Conservation (phyloP, 2,113 vertebrate genomes). For the Excalfactoria chinensis region DNA sequence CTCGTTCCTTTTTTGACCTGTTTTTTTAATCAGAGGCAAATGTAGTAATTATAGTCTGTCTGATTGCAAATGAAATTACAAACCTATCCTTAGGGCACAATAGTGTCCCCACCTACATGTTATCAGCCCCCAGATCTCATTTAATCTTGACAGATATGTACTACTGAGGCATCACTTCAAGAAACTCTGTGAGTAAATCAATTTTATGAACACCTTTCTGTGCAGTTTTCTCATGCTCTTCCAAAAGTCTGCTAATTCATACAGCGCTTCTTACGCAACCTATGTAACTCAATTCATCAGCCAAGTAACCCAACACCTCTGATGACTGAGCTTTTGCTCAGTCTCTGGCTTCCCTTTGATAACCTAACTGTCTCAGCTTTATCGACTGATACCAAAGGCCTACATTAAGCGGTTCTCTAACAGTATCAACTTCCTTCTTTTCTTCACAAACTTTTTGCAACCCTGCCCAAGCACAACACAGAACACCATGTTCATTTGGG, state of each 20-base stretch:
- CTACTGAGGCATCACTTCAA: neutral
- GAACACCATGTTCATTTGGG: neutral
- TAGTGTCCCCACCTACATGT: neutral
- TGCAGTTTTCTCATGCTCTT: neutral
- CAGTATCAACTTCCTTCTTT: neutral
- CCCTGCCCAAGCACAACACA: neutral
- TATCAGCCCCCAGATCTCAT: constrained; percentile 34
- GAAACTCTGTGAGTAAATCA: constrained; percentile 29
- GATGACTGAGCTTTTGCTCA: neutral
- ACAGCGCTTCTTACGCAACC: neutral
- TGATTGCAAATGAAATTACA: constrained; percentile 57
- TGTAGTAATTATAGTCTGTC: constrained; percentile 33
- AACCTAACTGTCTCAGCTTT: constrained; percentile 58
- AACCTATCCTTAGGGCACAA: constrained; percentile 41
- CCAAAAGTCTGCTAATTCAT: neutral
- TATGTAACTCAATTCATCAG: neutral
- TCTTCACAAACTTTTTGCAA: neutral
- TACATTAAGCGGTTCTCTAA: constrained; percentile 12
- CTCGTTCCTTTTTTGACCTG: constrained; percentile 39
- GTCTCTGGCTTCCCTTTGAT: constrained; percentile 44
- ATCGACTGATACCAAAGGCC: constrained; percentile 54
- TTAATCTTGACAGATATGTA: constrained; percentile 24
- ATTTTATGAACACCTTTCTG: neutral
- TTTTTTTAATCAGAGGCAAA: constrained; percentile 55
- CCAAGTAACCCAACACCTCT: neutral